Evolutionary conservation across 2,888 invertebrate genomes (phyloP), one percentile per base, ranked within the genome.

Genomic region (Magallana nippona): DNA sequence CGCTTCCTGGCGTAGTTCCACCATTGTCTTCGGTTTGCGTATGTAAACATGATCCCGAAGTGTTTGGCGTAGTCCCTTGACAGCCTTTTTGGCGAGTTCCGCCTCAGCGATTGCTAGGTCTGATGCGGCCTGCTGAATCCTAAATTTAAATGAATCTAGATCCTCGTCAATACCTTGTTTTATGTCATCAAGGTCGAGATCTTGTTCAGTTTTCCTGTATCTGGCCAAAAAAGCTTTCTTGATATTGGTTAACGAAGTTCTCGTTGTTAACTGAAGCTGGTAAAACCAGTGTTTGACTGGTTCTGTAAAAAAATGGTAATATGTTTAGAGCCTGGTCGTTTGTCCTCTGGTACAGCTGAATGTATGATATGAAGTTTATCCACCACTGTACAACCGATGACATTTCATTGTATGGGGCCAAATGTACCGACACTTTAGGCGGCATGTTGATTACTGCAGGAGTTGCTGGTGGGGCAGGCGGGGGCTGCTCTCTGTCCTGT

Each of bases 381-480:
- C 79, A 79, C 79, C 79, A 79, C 57, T 79, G 79, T 19, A 56
- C 57, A n/a, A 57, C 57, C 2, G 79, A 79, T 13, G 79, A 55
- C 1, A 55, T 10, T 13, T 57, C 79, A 55, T 57, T 55, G 19
- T 56, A 79, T 56, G 79, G 79, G 79, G 3, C 19, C 22, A 79
- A 22, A n/a, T 56, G 79, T 13, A 79, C 79, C 2, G 79, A 22
- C 15, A 78, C 78, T 79, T 11, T 55, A 5, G 44, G 13, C 19
- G 22, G 78, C n/a, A n/a, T n/a, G n/a, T n/a, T n/a, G n/a, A n/a
- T 19, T 15, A 19, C 32, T 55, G 44, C 44, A 19, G 55, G 44
- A n/a, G 55, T 44, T 32, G 5, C n/a, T 55, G 44, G 78, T 0
- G 19, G 0, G 11, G 55, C 15, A 1, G 15, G 44, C 55, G 0